Conservation (phyloP, 2,113 vertebrate species). For the Mellivora capensis region DNA sequence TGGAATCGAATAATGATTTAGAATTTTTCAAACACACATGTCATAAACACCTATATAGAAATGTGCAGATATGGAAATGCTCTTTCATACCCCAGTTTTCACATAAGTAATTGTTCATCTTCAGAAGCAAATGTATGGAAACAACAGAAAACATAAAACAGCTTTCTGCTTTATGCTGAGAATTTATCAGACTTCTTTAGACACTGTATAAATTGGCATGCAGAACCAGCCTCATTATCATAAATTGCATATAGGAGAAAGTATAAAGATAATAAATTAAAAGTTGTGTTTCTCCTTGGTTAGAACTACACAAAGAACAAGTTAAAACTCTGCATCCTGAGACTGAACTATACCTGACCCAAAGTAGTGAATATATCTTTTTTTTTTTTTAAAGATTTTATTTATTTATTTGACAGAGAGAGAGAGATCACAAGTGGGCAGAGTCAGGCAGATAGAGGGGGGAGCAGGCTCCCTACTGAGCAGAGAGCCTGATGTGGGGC, state of each 20-base stretch:
- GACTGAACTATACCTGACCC: neutral
- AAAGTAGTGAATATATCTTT: neutral
- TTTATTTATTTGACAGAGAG: too few species aligned
- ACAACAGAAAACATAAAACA: neutral
- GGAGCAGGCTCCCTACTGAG: too few species aligned
- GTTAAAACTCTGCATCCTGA: neutral
- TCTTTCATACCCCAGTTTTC: neutral
- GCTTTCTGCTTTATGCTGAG: neutral
- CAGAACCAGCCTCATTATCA: neutral
- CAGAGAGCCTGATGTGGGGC: too few species aligned
- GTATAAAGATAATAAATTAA: neutral
- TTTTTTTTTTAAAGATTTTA: too few species aligned
- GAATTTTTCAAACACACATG: neutral
- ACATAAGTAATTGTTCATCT: neutral
- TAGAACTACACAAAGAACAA: neutral
- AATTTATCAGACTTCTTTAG: neutral
- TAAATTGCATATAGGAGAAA: neutral
- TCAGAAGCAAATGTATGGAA: constrained; percentile 13
- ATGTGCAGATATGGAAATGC: neutral
- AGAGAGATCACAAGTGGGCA: too few species aligned
- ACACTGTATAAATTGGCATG: neutral
- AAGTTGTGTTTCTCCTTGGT: neutral
- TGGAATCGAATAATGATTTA: neutral
- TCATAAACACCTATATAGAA: neutral
- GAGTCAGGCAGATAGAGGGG: too few species aligned